Evolutionary conservation across 2,797 vertebrate species (phyloP), one percentile per base, ranked within the genome.

Genomic region (Phyllotis vaccarum): DNA sequence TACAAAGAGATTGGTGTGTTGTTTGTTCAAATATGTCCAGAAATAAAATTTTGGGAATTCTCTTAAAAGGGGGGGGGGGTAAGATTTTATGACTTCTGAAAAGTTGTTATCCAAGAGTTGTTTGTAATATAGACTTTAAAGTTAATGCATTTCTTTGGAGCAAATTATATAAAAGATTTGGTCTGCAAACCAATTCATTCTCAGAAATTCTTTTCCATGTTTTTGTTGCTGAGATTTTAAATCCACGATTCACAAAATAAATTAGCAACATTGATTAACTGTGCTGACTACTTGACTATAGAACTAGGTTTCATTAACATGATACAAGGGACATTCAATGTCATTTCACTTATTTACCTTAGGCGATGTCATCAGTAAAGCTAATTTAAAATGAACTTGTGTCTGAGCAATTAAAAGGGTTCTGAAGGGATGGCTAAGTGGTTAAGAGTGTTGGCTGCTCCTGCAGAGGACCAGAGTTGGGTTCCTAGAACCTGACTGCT

Each of bases 161-260:
- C 2, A 95, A 90, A 5, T 85, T 92, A 13, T 29, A 89, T 86
- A 34, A 92, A 90, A 91, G 83, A 46, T n/a, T 87, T 85, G 46
- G 58, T 85, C 49, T 93, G 49, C 27, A 64, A 89, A 89, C 40
- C 66, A 96, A 74, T 93, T 90, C 80, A 87, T 94, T 93, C 74
- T 93, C 37, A 91, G 83, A 88, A 93, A 92, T 54, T 88, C 19
- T 68, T 16, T 62, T 87, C 8, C 27, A 13, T 68, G 62, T 27
- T 95, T 95, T 88, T 96, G 66, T 92, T 37, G 62, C 3, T 31
- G 70, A 96, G n/a, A 72, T 6, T 82, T 90, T 76, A 46, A 70
- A 31, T 3, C 56, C 37, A 58, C 54, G 5, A 82, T 68, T 91
- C 31, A 31, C 37, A 40, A 93, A 80, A 82, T 40, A 92, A 70